Conservation (phyloP, 2,113 vertebrate species). For the Bujurquina vittata region DNA sequence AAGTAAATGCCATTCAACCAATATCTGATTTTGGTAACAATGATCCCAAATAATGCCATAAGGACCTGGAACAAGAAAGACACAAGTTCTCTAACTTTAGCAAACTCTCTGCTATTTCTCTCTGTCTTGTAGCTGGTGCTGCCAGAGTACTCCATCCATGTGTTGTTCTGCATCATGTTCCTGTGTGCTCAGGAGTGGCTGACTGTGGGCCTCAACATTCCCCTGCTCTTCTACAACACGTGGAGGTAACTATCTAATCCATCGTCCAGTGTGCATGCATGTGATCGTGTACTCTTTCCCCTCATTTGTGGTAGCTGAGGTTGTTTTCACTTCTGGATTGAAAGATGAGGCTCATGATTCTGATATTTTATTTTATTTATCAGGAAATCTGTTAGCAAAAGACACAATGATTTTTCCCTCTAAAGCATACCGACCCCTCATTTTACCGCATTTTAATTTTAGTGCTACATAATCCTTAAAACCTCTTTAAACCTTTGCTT, state of each 20-base stretch:
- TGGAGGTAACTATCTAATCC: conserved; percentile 88
- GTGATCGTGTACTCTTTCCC: neutral
- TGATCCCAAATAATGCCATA: neutral
- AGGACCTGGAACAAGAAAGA: neutral
- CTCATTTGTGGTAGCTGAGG: neutral
- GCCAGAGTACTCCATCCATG: conserved; percentile 96
- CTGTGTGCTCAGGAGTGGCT: conserved; percentile 97
- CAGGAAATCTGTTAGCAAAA: neutral
- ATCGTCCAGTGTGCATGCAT: neutral
- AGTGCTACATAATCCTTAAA: neutral
- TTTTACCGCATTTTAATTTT: too few species aligned
- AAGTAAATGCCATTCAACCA: neutral
- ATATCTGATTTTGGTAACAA: neutral
- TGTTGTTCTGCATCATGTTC: conserved; percentile 99
- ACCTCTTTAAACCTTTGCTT: neutral
- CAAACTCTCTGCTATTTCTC: neutral
- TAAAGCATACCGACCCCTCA: neutral
- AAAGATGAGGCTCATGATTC: neutral
- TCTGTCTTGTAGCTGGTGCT: conserved; percentile 87
- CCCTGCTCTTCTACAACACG: conserved; percentile 96
- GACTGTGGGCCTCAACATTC: conserved; percentile 93
- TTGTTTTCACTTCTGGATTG: neutral
- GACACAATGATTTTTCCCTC: neutral
- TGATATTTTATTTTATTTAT: neutral
- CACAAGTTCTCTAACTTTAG: neutral